A percentile compares a stretch with the other conserved stretches of the same genome.
phyloP scores from a whole-genome alignment of 2,888 invertebrate genomes.

The Amorpha juglandis region DNA sequence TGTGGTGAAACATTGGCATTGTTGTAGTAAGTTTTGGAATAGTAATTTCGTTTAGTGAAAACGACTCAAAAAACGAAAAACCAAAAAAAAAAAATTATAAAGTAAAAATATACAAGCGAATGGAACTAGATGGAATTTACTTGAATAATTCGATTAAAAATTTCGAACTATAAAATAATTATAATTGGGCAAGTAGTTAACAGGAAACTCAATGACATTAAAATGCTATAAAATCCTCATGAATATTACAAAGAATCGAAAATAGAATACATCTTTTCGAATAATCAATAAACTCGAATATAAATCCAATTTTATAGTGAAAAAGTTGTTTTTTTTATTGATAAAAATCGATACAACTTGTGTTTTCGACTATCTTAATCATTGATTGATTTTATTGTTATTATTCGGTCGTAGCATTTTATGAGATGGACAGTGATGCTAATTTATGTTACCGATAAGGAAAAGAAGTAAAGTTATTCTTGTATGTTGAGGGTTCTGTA shows the following conservation, averaged over 20 bases:
- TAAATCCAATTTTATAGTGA: constrained; percentile 7
- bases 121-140: no score
- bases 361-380: background rate
- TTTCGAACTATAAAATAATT: no score
- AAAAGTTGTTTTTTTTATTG: background rate
- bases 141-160: no score
- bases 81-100: no score
- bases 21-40: background rate
- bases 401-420: constrained; percentile 5
- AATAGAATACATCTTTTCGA: background rate
- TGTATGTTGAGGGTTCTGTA: background rate
- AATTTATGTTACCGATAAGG: constrained; percentile 14
- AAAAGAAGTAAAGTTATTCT: no score
- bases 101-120: no score
- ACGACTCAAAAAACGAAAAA: no score
- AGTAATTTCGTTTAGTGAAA: background rate
- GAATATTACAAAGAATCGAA: background rate
- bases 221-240: no score
- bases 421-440: background rate
- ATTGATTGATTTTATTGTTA: constrained; percentile 24
- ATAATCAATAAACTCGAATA: background rate
- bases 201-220: no score
- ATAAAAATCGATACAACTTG: constrained; percentile 10
- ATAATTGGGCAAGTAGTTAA: no score
- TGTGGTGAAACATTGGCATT: constrained; percentile 13